phyloP scores from a whole-genome alignment of 1,140 invertebrate genomes.

The Diorhabda carinulata region DNA sequence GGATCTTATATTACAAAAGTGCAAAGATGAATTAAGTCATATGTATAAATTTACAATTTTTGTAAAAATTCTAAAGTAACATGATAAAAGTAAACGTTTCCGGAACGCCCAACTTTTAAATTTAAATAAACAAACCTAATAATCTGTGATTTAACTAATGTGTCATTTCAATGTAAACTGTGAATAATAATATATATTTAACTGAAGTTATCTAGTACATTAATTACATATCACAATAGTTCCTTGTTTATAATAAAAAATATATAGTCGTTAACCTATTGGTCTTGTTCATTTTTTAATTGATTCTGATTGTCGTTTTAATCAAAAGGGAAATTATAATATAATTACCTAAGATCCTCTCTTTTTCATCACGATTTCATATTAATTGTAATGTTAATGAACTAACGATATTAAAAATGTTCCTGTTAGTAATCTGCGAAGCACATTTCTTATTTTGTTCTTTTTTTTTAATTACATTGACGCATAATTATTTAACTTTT shows the following conservation, averaged over 20 bases:
- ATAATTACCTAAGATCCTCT: not conserved
- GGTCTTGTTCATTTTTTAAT: constrained; percentile 1
- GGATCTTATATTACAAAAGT: not conserved
- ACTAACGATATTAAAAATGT: not conserved
- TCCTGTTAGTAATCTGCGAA: not conserved
- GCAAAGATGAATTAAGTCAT: not conserved
- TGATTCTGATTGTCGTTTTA: not conserved
- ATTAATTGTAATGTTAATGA: not conserved
- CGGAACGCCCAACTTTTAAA: not conserved
- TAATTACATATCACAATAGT: not conserved
- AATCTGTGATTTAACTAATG: not conserved
- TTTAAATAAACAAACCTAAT: not conserved
- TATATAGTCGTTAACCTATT: not conserved
- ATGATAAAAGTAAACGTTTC: not conserved
- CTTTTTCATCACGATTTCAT: not conserved
- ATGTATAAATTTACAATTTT: not conserved
- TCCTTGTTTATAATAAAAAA: not conserved
- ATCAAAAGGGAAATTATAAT: not conserved
- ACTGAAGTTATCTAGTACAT: not conserved
- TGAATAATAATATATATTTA: not conserved
- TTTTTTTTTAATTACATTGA: not conserved
- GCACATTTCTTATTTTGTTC: not conserved
- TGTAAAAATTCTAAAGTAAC: no score
- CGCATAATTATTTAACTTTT: not conserved
- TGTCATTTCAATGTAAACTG: not conserved